Percentiles rank a stretch among this genome's conserved stretches.
These are phyloP conservation scores for Sparus aurata DNA, from an alignment of 2,797 vertebrate genomes.

Conservation along the genomic window DNA sequence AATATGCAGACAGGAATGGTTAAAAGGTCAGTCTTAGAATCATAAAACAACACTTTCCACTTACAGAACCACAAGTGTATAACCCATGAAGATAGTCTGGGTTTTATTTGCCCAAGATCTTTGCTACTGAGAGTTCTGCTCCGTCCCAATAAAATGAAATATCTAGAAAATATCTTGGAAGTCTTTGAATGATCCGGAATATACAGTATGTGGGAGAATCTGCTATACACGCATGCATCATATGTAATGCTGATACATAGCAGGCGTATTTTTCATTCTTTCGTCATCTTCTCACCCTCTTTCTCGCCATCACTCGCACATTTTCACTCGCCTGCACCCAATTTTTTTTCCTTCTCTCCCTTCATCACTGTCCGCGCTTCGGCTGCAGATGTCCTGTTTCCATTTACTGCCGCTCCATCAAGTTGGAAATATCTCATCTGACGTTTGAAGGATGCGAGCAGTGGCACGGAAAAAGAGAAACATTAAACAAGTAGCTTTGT, in stretches of 20 bases:
- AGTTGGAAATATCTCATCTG: slow-evolving; percentile 51
- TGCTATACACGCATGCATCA: slow-evolving; percentile 6
- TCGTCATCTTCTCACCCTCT: slow-evolving; percentile 46
- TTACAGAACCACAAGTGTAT: slow-evolving; percentile 5
- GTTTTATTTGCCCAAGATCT: not conserved
- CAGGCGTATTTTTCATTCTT: slow-evolving; percentile 25
- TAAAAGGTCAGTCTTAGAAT: slow-evolving; percentile 40
- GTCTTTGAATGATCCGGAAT: slow-evolving; percentile 4
- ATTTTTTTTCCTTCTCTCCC: not conserved
- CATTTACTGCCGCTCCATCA: slow-evolving; percentile 52
- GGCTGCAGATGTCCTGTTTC: slow-evolving; percentile 42
- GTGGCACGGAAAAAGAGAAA: slow-evolving; percentile 41
- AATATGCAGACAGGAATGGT: slow-evolving; percentile 20
- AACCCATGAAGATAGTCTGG: not conserved
- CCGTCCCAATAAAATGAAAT: not conserved
- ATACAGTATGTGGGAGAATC: slow-evolving; percentile 19
- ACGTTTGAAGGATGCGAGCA: slow-evolving; percentile 56
- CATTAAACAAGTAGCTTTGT: slow-evolving; percentile 48
- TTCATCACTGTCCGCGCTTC: slow-evolving; percentile 18
- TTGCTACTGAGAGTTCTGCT: not conserved
- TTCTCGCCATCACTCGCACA: slow-evolving; percentile 44
- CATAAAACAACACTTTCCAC: slow-evolving; percentile 40
- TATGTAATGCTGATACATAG: not conserved
- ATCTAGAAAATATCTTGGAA: not conserved
- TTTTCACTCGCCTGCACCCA: slow-evolving; percentile 27